These are phyloP conservation scores for Enteromius trimaculatus DNA, from an alignment of 2,797 vertebrate species.

Conservation along the genomic window DNA sequence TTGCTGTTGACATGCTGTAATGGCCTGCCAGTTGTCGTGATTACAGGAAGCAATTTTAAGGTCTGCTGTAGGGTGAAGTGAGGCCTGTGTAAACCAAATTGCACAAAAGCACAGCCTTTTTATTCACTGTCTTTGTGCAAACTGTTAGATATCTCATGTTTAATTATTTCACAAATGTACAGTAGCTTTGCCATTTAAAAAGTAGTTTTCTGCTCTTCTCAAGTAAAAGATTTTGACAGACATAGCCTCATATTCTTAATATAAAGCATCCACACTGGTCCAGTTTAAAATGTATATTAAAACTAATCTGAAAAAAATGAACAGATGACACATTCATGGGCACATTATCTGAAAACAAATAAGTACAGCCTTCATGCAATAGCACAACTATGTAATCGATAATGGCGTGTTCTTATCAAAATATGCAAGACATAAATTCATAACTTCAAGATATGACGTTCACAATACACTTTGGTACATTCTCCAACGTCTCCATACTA, in stretches of 20 bases:
- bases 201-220: background rate
- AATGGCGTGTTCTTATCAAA: background rate
- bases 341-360: background rate
- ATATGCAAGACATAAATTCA: background rate
- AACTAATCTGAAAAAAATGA: background rate
- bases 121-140: conserved; percentile 13
- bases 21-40: conserved; percentile 30
- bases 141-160: background rate
- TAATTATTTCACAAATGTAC: background rate
- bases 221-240: background rate
- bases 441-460: background rate
- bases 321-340: background rate
- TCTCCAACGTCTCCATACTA: conserved; percentile 10
- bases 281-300: background rate
- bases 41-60: conserved; percentile 29
- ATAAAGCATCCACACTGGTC: background rate
- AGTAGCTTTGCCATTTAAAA: background rate
- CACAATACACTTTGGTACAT: background rate
- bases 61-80: conserved; percentile 29
- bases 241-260: background rate
- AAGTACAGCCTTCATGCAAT: background rate
- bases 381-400: background rate
- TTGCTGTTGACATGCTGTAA: conserved; percentile 34
- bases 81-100: conserved; percentile 3
- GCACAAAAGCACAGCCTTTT: background rate